Percentiles rank a stretch among this genome's conserved stretches.
phyloP scores from a whole-genome alignment of 1,140 invertebrate species.

The Conus betulinus region DNA sequence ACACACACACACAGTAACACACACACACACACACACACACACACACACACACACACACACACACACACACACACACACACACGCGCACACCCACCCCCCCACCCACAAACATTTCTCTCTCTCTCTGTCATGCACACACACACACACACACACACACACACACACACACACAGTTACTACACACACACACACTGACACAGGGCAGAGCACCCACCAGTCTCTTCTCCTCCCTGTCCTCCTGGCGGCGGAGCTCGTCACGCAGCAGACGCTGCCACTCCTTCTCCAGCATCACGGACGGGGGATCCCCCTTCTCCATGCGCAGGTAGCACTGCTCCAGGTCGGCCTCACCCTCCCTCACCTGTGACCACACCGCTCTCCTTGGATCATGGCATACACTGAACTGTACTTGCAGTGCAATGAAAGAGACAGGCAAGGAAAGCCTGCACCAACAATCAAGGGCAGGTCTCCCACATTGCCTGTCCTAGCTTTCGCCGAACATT shows the following conservation, averaged over 20 bases:
- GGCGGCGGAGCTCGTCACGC: conserved; percentile 59
- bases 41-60: no score
- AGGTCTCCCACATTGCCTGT: background rate
- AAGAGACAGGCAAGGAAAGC: no score
- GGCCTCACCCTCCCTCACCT: conserved; percentile 69
- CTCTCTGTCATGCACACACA: no score
- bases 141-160: background rate
- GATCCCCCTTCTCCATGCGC: conserved; percentile 74
- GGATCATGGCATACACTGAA: no score
- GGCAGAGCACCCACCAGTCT: conserved; percentile 59
- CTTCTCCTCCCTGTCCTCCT: conserved; percentile 59
- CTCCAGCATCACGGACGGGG: conserved; percentile 70
- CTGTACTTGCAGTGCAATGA: background rate
- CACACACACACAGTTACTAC: background rate
- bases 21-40: no score
- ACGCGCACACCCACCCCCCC: background rate
- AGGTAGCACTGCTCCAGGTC: conserved; percentile 73
- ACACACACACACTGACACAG: background rate
- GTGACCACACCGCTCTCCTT: conserved; percentile 53
- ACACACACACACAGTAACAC: no score
- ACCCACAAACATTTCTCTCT: no score
- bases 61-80: background rate
- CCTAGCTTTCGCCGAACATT: no score
- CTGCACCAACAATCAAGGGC: no score
- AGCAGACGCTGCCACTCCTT: conserved; percentile 66